These are phyloP conservation scores for Uloborus diversus DNA, from an alignment of 1,140 invertebrate genomes.

Conservation along the genomic window DNA sequence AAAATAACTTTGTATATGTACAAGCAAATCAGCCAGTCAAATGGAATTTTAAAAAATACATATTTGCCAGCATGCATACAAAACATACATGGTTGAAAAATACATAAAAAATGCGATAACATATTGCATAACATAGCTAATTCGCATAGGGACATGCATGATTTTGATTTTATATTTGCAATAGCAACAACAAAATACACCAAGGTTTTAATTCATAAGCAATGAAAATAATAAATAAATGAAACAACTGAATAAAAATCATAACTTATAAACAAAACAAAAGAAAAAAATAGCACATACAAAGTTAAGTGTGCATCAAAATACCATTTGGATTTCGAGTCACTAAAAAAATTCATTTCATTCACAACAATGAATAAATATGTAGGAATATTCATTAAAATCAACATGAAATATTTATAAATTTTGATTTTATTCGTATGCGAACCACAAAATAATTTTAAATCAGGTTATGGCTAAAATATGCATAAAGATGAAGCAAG, in stretches of 20 bases:
- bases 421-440: too few species aligned
- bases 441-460: too few species aligned
- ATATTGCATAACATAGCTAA: constrained; percentile 35
- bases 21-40: constrained; percentile 31
- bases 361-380: neutral
- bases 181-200: constrained; percentile 27
- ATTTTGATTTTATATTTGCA: constrained; percentile 26
- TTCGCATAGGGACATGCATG: constrained; percentile 22
- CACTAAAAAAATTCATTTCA: neutral
- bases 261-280: neutral
- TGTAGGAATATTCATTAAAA: too few species aligned
- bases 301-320: constrained; percentile 46
- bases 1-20: constrained; percentile 48
- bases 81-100: constrained; percentile 8
- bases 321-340: neutral
- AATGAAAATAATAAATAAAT: constrained; percentile 55
- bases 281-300: neutral
- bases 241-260: too few species aligned
- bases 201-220: constrained; percentile 37
- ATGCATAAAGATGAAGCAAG: too few species aligned
- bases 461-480: too few species aligned
- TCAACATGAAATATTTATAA: too few species aligned
- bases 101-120: constrained; percentile 27
- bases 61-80: constrained; percentile 28
- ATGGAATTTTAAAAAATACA: constrained; percentile 27